Conservation (phyloP, 2,113 vertebrate genomes). For the Crotophaga sulcirostris region DNA sequence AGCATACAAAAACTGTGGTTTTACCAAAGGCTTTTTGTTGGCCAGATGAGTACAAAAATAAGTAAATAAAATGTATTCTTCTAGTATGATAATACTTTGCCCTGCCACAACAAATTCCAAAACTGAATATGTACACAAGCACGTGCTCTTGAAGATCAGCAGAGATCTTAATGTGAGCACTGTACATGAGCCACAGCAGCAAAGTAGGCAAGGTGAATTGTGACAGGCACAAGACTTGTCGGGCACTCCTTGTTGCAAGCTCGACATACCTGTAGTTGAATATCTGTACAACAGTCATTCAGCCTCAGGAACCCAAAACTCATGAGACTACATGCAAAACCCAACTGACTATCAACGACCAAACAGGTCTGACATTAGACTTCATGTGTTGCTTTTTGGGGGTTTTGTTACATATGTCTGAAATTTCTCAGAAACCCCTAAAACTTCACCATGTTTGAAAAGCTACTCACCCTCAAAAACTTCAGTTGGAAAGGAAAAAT, state of each 20-base stretch:
- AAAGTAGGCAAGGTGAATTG: not conserved
- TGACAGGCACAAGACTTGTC: not conserved
- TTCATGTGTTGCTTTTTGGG: not conserved
- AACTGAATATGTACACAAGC: not conserved
- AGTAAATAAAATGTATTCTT: not conserved
- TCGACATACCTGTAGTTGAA: not conserved
- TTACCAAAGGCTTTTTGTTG: not conserved
- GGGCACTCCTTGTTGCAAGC: not conserved
- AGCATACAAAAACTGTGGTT: not conserved
- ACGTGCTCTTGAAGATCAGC: not conserved
- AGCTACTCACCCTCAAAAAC: not conserved
- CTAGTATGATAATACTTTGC: not conserved
- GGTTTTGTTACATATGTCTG: not conserved
- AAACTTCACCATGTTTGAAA: not conserved
- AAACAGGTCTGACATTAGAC: not conserved
- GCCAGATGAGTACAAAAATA: not conserved
- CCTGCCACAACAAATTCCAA: not conserved
- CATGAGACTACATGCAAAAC: not conserved
- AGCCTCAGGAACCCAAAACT: not conserved
- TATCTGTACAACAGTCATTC: not conserved
- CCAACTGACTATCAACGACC: not conserved
- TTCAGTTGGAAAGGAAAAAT: not conserved
- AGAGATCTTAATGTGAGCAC: not conserved
- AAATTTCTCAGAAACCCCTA: not conserved
- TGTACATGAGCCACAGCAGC: not conserved